Evolutionary conservation across 2,113 vertebrate genomes (phyloP), one percentile per base, ranked within the genome.

Genomic region (Micronycteris hirsuta): DNA sequence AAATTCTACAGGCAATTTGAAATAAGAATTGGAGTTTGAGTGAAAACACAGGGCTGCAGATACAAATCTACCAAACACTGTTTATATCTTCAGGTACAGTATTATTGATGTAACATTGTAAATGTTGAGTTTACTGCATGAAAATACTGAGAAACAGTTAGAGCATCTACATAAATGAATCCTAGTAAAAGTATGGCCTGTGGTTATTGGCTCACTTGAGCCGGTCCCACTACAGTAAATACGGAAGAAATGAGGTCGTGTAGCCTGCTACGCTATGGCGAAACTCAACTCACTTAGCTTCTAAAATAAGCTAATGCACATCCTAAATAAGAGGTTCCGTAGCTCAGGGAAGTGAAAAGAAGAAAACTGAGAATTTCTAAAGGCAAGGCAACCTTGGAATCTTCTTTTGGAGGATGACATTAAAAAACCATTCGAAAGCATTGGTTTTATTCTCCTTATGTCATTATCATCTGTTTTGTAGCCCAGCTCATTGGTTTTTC

Each of bases 131-230:
- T 77, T 87, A 87, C 84, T 24, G 65, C 38, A 65, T 61, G 61
- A 54, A 94, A 90, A 90, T 33, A 71, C 81, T 86, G 77, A 89
- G 85, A 80, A 70, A 89, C 76, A 43, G 43, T 91, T 84, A 68
- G 93, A 91, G 73, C 61, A 36, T 15, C 67, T 85, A 26, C 49
- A 74, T 87, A 84, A 92, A 73, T 71, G 16, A 81, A 81, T 68
- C 7, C n/a, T 33, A 76, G 65, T 91, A 68, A 84, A 93, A 84
- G 43, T 47, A n/a, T 83, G 45, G n/a, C 38, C 47, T 86, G 45
- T 82, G 74, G 47, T 38, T 86, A 28, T 70, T 87, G 81, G 68
- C 77, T 93, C 36, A 31, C 45, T 63, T 68, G 83, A 82, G 41
- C 26, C 54, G 54, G 41, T 49, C 56, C 45, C 54, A 68, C 77